Conservation (phyloP, 2,888 invertebrate species). For the Aphrophora alni region DNA sequence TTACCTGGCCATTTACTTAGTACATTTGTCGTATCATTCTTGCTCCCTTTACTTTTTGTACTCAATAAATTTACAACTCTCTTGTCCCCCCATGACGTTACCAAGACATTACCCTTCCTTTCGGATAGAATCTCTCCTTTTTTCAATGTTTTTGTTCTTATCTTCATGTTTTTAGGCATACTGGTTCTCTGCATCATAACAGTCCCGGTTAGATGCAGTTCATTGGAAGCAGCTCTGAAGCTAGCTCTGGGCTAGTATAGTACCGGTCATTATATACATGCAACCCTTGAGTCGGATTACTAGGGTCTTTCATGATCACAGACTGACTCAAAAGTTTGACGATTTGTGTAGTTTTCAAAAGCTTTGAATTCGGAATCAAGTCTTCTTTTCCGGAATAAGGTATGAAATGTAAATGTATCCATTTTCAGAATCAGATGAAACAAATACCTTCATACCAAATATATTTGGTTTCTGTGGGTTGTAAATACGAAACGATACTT, state of each 20-base stretch:
- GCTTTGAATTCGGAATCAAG: neutral
- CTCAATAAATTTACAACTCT: neutral
- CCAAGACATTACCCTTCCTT: neutral
- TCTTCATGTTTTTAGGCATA: slow-evolving; percentile 1
- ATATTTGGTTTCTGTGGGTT: slow-evolving; percentile 17
- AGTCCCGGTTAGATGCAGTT: slow-evolving; percentile 11
- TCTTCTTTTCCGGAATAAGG: neutral
- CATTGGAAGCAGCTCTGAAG: too few relatives aligned
- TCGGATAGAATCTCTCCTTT: neutral
- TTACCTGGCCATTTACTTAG: neutral
- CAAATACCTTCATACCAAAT: slow-evolving; percentile 28
- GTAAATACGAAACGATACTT: slow-evolving; percentile 7
- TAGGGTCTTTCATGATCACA: too few relatives aligned
- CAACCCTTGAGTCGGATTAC: too few relatives aligned
- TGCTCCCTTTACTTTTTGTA: neutral
- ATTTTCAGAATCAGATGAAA: slow-evolving; percentile 27
- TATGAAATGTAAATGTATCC: slow-evolving; percentile 20
- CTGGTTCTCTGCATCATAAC: slow-evolving; percentile 10
- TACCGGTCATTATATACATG: slow-evolving; percentile 15
- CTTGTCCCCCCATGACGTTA: neutral
- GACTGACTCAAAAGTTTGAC: neutral
- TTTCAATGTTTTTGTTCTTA: neutral
- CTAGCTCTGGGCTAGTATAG: slow-evolving; percentile 22
- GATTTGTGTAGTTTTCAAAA: slow-evolving; percentile 28
- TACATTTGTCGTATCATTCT: neutral